These are phyloP conservation scores for Azemiops feae DNA, from an alignment of 2,113 vertebrate genomes.

Conservation along the genomic window DNA sequence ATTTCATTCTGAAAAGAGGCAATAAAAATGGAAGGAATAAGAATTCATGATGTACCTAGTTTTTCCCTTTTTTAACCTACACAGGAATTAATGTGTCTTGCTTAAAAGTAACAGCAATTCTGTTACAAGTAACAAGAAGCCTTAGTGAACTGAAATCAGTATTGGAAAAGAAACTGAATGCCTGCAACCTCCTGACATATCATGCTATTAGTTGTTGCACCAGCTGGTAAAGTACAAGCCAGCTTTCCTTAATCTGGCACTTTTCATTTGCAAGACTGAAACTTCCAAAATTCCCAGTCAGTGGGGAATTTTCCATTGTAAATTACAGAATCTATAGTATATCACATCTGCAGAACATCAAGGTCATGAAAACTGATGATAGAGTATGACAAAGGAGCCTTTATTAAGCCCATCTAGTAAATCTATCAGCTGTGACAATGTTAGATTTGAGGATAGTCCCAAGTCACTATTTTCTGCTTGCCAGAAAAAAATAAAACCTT, in stretches of 20 bases:
- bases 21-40: background rate
- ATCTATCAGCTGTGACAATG: background rate
- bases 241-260: background rate
- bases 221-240: background rate
- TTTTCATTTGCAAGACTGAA: background rate
- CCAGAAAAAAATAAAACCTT: background rate
- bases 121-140: background rate
- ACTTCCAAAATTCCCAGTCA: background rate
- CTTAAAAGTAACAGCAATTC: background rate
- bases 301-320: background rate
- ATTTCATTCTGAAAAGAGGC: background rate
- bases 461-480: background rate
- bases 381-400: background rate
- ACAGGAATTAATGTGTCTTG: background rate
- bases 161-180: background rate
- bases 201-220: background rate
- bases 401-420: background rate
- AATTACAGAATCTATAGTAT: background rate
- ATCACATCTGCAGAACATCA: background rate
- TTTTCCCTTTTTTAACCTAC: background rate
- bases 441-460: background rate
- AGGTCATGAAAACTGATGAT: background rate
- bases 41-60: background rate
- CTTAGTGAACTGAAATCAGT: background rate
- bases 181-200: background rate